phyloP scores from a whole-genome alignment of 1,140 invertebrate species.

The Sitophilus oryzae region DNA sequence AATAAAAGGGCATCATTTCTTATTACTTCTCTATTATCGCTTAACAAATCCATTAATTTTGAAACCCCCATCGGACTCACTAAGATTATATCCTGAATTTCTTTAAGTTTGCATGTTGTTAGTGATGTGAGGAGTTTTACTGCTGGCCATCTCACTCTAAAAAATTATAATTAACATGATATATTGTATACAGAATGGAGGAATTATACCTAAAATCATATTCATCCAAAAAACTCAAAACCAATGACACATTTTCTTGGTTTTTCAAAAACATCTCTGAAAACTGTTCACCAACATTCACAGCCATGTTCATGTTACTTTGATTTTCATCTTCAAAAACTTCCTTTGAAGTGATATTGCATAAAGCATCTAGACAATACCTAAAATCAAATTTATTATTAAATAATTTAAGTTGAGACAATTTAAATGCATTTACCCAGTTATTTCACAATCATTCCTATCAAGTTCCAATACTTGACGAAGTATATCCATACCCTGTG shows the following conservation, averaged over 20 bases:
- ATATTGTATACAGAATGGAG: slow-evolving; percentile 40
- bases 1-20: slow-evolving; percentile 92
- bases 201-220: slow-evolving; percentile 72
- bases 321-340: slow-evolving; percentile 76
- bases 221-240: slow-evolving; percentile 88
- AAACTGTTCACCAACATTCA: slow-evolving; percentile 87
- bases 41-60: slow-evolving; percentile 92
- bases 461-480: slow-evolving; percentile 76
- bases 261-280: slow-evolving; percentile 98
- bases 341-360: slow-evolving; percentile 82
- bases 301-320: slow-evolving; percentile 31
- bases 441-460: slow-evolving; percentile 83
- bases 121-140: slow-evolving; percentile 80
- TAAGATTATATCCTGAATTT: slow-evolving; percentile 92
- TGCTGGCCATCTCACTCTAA: slow-evolving; percentile 75
- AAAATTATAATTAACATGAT: slow-evolving; percentile 89
- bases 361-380: slow-evolving; percentile 79
- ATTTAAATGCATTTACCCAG: slow-evolving; percentile 65
- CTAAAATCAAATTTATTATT: slow-evolving; percentile 2
- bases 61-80: slow-evolving; percentile 96
- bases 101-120: slow-evolving; percentile 74
- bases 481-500: slow-evolving; percentile 87
- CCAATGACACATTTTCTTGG: slow-evolving; percentile 74
- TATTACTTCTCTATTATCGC: slow-evolving; percentile 91
- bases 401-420: neutral